phyloP scores from a whole-genome alignment of 2,888 invertebrate genomes.

The Imbricaverruca yamaguchii region DNA sequence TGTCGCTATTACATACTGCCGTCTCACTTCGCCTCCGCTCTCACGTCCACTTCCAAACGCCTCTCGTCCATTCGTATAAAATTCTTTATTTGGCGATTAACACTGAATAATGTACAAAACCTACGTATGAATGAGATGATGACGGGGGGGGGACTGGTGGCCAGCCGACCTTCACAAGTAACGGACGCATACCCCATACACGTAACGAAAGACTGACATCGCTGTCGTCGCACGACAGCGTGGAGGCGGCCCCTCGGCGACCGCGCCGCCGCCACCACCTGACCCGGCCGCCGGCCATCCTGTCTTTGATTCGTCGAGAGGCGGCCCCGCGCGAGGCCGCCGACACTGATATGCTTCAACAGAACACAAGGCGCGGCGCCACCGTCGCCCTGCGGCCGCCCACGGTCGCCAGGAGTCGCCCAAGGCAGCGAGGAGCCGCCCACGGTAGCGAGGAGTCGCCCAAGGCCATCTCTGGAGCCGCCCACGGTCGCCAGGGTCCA shows the following conservation, averaged over 20 bases:
- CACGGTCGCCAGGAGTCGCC: neutral
- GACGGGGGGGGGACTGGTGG: neutral
- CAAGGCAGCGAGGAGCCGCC: neutral
- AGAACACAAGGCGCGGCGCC: neutral
- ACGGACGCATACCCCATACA: neutral
- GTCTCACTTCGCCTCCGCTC: neutral
- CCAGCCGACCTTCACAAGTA: constrained; percentile 22
- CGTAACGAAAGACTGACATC: constrained; percentile 3
- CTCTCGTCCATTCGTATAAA: neutral
- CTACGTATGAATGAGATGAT: neutral
- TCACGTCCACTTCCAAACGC: neutral
- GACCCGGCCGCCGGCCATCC: too few species aligned
- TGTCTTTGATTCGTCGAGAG: too few species aligned
- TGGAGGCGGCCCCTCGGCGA: neutral
- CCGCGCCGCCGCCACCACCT: too few species aligned
- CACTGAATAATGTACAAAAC: constrained; percentile 15
- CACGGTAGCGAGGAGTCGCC: too few species aligned
- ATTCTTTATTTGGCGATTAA: constrained; percentile 16
- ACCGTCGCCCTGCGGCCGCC: neutral
- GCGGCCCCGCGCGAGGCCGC: too few species aligned
- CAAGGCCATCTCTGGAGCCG: neutral
- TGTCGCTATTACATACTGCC: too few species aligned
- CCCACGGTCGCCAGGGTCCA: too few species aligned
- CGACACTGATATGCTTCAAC: neutral
- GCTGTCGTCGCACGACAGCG: neutral